Percentiles rank a stretch among this genome's conserved stretches.
Conservation (phyloP, 2,113 vertebrate species). For the Pionites leucogaster region DNA sequence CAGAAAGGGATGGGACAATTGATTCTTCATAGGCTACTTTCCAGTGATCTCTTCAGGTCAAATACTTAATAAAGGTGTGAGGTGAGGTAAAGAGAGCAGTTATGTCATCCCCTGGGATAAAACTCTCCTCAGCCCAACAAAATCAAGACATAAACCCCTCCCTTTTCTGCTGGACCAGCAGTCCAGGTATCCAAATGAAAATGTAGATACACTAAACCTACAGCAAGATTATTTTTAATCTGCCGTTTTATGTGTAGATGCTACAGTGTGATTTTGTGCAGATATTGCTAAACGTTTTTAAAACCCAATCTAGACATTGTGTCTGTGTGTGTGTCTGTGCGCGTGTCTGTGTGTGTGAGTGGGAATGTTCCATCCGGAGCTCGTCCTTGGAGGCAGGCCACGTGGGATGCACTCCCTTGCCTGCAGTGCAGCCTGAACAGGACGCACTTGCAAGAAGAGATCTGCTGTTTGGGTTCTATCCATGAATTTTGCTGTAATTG, state of each 20-base stretch:
- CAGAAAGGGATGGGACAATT: slow-evolving; percentile 9
- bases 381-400: not conserved
- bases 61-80: not conserved
- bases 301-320: slow-evolving; percentile 3
- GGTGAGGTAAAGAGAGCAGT: slow-evolving; percentile 3
- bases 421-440: not conserved
- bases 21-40: slow-evolving; percentile 19
- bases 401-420: slow-evolving; percentile 10
- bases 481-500: slow-evolving; percentile 73
- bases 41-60: slow-evolving; percentile 14
- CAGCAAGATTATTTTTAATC: slow-evolving; percentile 55
- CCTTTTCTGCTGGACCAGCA: slow-evolving; percentile 36
- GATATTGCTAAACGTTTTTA: slow-evolving; percentile 53
- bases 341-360: slow-evolving; percentile 14
- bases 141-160: not conserved
- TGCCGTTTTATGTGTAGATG: slow-evolving; percentile 50
- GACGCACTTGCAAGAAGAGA: slow-evolving; percentile 7
- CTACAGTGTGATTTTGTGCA: slow-evolving; percentile 59
- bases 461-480: slow-evolving; percentile 63
- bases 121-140: slow-evolving; percentile 1
- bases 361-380: not conserved
- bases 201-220: slow-evolving; percentile 60
- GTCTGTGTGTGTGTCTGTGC: not conserved
- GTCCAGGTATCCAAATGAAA: slow-evolving; percentile 27
- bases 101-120: not conserved